A percentile compares a stretch with the other conserved stretches of the same genome.
phyloP scores from a whole-genome alignment of 2,888 invertebrate genomes.

The Pilophorus perplexus region DNA sequence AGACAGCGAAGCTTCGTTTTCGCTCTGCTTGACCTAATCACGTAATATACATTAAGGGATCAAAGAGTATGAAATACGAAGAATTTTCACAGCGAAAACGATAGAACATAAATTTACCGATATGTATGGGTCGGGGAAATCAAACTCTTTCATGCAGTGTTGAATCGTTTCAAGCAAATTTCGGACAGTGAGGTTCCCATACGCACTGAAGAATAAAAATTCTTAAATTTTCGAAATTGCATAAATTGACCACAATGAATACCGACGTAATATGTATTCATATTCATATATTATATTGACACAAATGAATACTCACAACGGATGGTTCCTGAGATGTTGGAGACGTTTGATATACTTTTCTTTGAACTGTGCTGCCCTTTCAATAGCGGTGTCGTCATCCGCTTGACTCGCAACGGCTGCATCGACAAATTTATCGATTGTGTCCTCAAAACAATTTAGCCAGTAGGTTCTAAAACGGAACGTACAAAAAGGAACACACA shows the following conservation, averaged over 20 bases:
- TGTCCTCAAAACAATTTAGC: constrained; percentile 85
- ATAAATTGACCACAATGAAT: too few species aligned
- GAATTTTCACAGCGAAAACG: too few species aligned
- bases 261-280: too few species aligned
- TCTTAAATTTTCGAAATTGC: too few species aligned
- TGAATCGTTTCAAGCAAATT: constrained; percentile 88
- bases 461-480: constrained; percentile 68
- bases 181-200: constrained; percentile 82
- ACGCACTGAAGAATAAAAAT: constrained; percentile 59
- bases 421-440: constrained; percentile 78
- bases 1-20: constrained; percentile 77
- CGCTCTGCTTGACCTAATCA: constrained; percentile 76
- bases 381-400: constrained; percentile 69
- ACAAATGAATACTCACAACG: constrained; percentile 74
- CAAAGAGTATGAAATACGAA: too few species aligned
- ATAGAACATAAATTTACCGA: constrained; percentile 55
- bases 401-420: constrained; percentile 79
- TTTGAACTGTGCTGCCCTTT: constrained; percentile 77
- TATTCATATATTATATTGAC: too few species aligned
- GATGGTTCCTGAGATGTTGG: constrained; percentile 71
- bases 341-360: constrained; percentile 78
- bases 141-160: constrained; percentile 83
- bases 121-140: constrained; percentile 83
- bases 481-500: constrained; percentile 51
- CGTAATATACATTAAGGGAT: not conserved